Base-by-base conservation (phyloP, 37 sponge, comb jelly and placozoan species). In the Corticium candelabrum region DNA sequence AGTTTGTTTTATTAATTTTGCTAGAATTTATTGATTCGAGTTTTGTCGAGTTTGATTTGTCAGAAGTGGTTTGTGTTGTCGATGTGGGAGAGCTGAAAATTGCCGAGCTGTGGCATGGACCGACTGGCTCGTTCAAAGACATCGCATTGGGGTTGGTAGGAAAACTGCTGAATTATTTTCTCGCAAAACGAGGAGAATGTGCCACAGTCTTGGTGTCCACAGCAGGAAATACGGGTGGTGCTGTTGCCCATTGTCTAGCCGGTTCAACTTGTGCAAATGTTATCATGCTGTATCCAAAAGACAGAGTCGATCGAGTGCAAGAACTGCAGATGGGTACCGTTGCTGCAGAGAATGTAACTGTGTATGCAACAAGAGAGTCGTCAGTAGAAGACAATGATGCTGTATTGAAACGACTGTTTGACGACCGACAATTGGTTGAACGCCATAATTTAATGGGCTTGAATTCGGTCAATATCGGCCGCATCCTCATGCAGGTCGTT, bases 71-170 rank as follows among this genome's bases (percentile, higher is more conserved):
- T 1, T 74, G 81, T 37, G 50, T 86, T 1, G 67, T 38, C 21
- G 4, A 43, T 37, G 78, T 85, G 1, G 83, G 83, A 15, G 56
- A 73, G 0, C 69, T 80, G 33, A 2, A 41, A 2, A 38, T 89
- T 1, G 78, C 79, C 2, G 90, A 89, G 68, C 36, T 85, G 75
- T 89, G 82, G 79, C 90, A 89, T 77, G 90, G 90, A 1, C 83
- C 83, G 29, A 89, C 90, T 21, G 86, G 89, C 21, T 82, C 86
- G 0, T 89, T 89, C 77, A 89, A 89, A 76, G 90, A 89, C 74
- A 75, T 89, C 0, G 43, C 90, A 15, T 40, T 89, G 57, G 3
- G 67, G 0, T 29, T 75, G 1, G 40, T 86, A 2, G 81, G 79
- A 3, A 68, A 77, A 36, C 39, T 88, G 34, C 41, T 78, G 0